Evolutionary conservation across 1,140 invertebrate species (phyloP), one percentile per base, ranked within the genome.

Genomic region (Calycopis cecrops): DNA sequence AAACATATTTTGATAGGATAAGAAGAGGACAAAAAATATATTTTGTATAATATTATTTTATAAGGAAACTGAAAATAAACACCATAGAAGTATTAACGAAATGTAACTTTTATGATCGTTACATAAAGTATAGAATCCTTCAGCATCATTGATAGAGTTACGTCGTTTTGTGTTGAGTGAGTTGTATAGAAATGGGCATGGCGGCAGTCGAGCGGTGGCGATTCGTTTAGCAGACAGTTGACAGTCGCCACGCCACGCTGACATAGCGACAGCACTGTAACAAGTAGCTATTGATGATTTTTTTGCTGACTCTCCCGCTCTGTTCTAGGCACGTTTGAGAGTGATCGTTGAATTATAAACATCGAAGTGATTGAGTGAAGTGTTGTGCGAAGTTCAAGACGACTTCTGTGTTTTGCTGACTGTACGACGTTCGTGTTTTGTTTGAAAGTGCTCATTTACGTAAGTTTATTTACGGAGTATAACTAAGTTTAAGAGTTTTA

Each of bases 181-280:
- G 51, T 55, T 68, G 62, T 67, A 70, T 72, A 59, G 72, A 81
- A 81, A 82, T 84, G 84, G 84, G 84, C 84, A 87, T 85, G 84
- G 84, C 84, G 84, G 79, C 74, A 73, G 77, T 70, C 71, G 67
- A 78, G 68, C 80, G 78, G 77, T 82, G 84, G 84, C 81, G 81
- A 85, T 77, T 83, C 81, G 79, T 83, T 85, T 87, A 87, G 84
- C 85, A 85, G 84, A 85, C 81, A 87, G 71, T 87, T 87, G 83
- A 87, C 83, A 85, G 83, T 87, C 83, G 74, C 79, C 79, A 84
- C 83, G 81, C 81, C 76, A 82, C 73, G 83, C 73, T 85, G 84
- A 82, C 80, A 87, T 85, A 85, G 76, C 79, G 78, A 87, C 82
- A 83, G 78, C 60, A 76, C 80, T 84, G 79, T 87, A 86, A 84